These are phyloP conservation scores for Hipparchia semele DNA, from an alignment of 2,888 invertebrate genomes.

Conservation along the genomic window DNA sequence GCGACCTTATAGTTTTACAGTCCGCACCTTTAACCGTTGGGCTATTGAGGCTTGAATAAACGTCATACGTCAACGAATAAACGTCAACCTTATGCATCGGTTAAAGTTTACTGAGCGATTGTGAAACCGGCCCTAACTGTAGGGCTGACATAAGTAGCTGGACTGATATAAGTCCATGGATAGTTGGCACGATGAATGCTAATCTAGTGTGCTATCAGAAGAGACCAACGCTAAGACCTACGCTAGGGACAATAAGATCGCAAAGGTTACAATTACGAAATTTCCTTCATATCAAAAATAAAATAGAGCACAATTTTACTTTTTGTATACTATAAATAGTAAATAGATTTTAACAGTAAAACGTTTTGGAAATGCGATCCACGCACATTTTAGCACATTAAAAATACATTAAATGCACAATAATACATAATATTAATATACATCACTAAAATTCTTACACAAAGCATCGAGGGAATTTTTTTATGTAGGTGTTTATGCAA, in stretches of 20 bases:
- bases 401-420: constrained; percentile 21
- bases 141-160: not conserved
- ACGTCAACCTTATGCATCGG: no score
- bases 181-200: not conserved
- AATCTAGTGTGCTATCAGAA: not conserved
- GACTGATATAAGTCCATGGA: not conserved
- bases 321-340: constrained; percentile 31
- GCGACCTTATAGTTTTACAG: no score
- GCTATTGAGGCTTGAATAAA: no score
- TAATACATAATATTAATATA: not conserved
- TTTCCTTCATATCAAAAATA: constrained; percentile 40
- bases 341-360: constrained; percentile 27
- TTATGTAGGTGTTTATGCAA: not conserved
- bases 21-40: no score
- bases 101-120: no score
- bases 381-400: constrained; percentile 14
- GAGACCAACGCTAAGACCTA: constrained; percentile 50
- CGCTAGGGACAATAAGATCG: constrained; percentile 80
- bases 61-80: no score
- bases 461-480: constrained; percentile 12
- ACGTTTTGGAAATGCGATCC: constrained; percentile 15
- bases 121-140: no score
- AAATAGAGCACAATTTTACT: constrained; percentile 21
- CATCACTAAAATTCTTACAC: constrained; percentile 7
- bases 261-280: constrained; percentile 65